Evolutionary conservation across 2,888 invertebrate species (phyloP).

Genomic region (Bombylius major): DNA sequence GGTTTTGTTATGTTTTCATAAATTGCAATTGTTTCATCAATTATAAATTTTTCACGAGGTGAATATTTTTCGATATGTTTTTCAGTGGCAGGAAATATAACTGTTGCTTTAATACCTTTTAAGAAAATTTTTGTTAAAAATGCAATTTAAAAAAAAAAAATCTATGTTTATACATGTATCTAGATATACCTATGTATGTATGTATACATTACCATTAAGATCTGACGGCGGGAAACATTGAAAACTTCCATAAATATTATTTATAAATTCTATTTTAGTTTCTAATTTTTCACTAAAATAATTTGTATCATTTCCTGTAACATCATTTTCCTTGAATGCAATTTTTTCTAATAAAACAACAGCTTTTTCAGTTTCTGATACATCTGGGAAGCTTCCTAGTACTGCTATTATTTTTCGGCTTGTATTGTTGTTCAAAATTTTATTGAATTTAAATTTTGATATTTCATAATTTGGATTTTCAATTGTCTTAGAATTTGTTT

Average conservation of each 20-base stretch:
- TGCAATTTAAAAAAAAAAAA: neutral
- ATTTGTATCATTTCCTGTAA: constrained; percentile 31
- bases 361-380: constrained; percentile 45
- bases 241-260: constrained; percentile 78
- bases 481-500: neutral
- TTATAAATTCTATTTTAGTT: constrained; percentile 54
- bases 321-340: constrained; percentile 48
- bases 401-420: constrained; percentile 58
- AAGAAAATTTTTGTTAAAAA: neutral
- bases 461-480: constrained; percentile 36
- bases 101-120: constrained; percentile 69
- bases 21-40: constrained; percentile 72
- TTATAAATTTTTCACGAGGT: constrained; percentile 55
- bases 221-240: constrained; percentile 51
- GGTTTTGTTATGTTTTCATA: constrained; percentile 71
- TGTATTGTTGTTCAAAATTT: constrained; percentile 58
- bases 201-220: constrained; percentile 46
- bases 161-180: neutral
- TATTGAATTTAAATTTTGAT: constrained; percentile 51
- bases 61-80: constrained; percentile 84
- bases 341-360: constrained; percentile 71
- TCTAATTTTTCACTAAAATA: constrained; percentile 50
- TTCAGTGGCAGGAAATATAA: constrained; percentile 88
- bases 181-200: neutral
- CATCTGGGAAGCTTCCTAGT: constrained; percentile 49